Base-by-base conservation (phyloP, 2,888 invertebrate genomes). In the Eristalis arbustorum region DNA sequence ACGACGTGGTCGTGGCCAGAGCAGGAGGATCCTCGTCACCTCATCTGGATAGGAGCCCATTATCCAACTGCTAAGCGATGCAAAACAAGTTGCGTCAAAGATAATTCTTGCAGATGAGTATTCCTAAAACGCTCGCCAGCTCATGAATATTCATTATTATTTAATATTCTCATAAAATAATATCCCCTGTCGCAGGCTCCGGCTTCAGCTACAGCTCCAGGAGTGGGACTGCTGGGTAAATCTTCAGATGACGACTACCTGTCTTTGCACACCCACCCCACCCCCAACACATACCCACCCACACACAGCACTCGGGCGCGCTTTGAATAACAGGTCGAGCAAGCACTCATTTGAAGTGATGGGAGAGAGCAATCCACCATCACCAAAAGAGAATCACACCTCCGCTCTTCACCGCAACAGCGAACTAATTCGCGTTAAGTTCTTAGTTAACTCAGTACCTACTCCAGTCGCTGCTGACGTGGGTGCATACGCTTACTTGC, bases 121-220 rank as follows among this genome's bases (percentile, higher is more conserved):
- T 87, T 87, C 78, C 78, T 79, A 83, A 83, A 87, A 83, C 83
- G 83, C 87, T 83, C 75, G 87, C 83, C 67, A 57, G 59, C 75
- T 87, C 75, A 83, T 87, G 83, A 87, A 87, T 87, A 87, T 87
- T 87, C 87, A 87, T 87, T 83, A 78, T 78, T 83, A 83, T 87
- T 83, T 83, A 83, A 82, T 83, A 87, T 87, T 87, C 87, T 78
- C 83, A 83, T 83, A 79, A 87, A 87, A 87, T 87, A 87, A 83
- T 87, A 83, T 83, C 69, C 77, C 72, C 37, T 71, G 57, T 59
- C 40, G 66, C 62, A 28, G 66, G 25, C 31, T 6, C 57, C 14
- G 4, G 49, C 49, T 49, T 2, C 6, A 5, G 25, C 31, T 6
- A 40, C 14, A 10, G 49, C 49, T 49, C 8, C 6, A 5, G 42